A percentile compares a stretch with the other conserved stretches of the same genome.
Conservation (phyloP, 2,113 vertebrate genomes). For the Helogale parvula region DNA sequence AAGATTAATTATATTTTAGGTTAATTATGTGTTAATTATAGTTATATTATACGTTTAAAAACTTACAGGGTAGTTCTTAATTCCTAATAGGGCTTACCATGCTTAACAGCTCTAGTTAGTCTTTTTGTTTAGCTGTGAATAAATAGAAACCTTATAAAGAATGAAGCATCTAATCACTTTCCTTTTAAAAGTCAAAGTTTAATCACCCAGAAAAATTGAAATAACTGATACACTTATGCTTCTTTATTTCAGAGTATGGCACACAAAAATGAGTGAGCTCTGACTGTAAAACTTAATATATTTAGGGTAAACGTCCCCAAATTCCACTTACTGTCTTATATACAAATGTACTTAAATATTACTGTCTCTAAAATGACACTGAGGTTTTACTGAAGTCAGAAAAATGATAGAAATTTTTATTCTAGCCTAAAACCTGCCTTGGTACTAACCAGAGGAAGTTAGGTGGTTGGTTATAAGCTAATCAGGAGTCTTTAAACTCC, state of each 20-base stretch:
- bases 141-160: conserved; percentile 42
- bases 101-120: conserved; percentile 19
- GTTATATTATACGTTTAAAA: conserved; percentile 53
- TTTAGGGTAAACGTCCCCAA: conserved; percentile 9
- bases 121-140: conserved; percentile 51
- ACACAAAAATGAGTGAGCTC: not conserved
- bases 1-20: conserved; percentile 52
- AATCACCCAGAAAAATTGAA: conserved; percentile 44
- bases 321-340: not conserved
- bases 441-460: not conserved
- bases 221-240: not conserved
- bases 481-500: conserved; percentile 2
- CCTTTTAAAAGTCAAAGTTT: conserved; percentile 49
- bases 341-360: conserved; percentile 4
- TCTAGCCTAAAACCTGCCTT: conserved; percentile 30
- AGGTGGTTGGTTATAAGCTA: not conserved
- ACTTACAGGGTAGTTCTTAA: conserved; percentile 45
- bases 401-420: not conserved
- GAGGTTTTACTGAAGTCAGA: not conserved
- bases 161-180: not conserved
- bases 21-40: conserved; percentile 54
- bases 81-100: conserved; percentile 40
- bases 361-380: conserved; percentile 5
- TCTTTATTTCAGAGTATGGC: conserved; percentile 28
- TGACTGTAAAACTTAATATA: not conserved